Conservation (phyloP, 1,140 invertebrate species). For the Drosophila sulfurigaster region DNA sequence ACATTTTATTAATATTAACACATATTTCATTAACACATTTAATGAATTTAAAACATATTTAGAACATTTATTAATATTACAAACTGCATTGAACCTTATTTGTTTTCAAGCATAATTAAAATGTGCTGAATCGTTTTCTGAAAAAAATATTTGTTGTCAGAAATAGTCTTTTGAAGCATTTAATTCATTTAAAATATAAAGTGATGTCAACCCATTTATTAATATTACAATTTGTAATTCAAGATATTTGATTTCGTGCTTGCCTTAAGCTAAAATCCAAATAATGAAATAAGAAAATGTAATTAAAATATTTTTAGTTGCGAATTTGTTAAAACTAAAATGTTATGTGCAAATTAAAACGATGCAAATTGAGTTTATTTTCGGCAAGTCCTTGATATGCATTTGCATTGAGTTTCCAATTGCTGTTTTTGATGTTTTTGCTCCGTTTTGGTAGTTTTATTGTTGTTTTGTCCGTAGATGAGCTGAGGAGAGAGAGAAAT, state of each 20-base stretch:
- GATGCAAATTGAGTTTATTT: constrained; percentile 1
- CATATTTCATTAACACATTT: too few species aligned
- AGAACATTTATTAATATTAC: too few species aligned
- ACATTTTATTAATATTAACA: too few species aligned
- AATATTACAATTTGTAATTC: too few species aligned
- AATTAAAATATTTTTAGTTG: not conserved
- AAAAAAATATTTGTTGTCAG: too few species aligned
- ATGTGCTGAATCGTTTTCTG: too few species aligned
- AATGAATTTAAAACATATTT: too few species aligned
- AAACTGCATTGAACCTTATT: too few species aligned
- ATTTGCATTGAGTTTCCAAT: constrained; percentile 16
- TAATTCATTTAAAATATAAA: too few species aligned
- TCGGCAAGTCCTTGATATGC: constrained; percentile 28
- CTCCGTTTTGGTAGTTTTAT: not conserved
- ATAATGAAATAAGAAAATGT: not conserved
- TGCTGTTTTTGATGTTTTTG: not conserved
- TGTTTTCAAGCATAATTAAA: too few species aligned
- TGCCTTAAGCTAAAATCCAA: not conserved
- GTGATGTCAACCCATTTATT: too few species aligned
- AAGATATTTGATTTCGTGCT: not conserved
- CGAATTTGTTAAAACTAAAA: constrained; percentile 1
- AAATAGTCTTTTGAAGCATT: too few species aligned
- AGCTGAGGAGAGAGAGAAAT: constrained; percentile 32
- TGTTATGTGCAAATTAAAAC: not conserved
- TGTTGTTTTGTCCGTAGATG: constrained; percentile 12